phyloP scores from a whole-genome alignment of 2,113 vertebrate species.

The Microcebus griseorufus region DNA sequence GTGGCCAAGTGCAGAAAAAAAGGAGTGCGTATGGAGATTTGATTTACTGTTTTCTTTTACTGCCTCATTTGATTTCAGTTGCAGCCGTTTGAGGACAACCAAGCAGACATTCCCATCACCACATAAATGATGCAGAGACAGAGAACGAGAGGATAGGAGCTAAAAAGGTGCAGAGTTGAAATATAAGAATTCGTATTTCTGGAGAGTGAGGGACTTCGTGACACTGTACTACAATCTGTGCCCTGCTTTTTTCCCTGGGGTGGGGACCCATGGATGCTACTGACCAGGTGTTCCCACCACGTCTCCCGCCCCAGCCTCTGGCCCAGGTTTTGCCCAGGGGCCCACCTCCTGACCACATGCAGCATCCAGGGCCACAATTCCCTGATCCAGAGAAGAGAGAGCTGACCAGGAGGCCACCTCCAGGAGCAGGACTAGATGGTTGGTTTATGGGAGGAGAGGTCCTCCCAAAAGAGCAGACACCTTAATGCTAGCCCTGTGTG shows the following conservation, averaged over 20 bases:
- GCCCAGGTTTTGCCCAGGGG: neutral
- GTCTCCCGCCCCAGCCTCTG: neutral
- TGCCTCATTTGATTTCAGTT: too few relatives aligned
- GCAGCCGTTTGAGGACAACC: neutral
- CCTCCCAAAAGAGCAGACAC: neutral
- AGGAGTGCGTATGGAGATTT: too few relatives aligned
- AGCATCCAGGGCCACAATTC: neutral
- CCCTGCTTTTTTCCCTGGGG: neutral
- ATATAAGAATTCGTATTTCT: neutral
- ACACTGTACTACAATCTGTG: neutral
- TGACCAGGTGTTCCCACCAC: neutral
- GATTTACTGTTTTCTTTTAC: neutral
- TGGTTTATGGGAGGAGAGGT: neutral
- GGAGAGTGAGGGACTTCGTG: neutral
- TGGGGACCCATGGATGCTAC: neutral
- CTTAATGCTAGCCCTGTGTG: too few relatives aligned
- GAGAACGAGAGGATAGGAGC: neutral
- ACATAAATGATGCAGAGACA: neutral
- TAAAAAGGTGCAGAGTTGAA: too few relatives aligned
- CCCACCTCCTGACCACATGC: too few relatives aligned
- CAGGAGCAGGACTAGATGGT: neutral
- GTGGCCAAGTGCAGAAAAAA: neutral
- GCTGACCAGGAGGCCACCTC: neutral
- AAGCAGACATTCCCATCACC: neutral
- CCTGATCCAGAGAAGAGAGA: neutral